These are phyloP conservation scores for Saccostrea echinata DNA, from an alignment of 1,140 invertebrate species.

Conservation along the genomic window DNA sequence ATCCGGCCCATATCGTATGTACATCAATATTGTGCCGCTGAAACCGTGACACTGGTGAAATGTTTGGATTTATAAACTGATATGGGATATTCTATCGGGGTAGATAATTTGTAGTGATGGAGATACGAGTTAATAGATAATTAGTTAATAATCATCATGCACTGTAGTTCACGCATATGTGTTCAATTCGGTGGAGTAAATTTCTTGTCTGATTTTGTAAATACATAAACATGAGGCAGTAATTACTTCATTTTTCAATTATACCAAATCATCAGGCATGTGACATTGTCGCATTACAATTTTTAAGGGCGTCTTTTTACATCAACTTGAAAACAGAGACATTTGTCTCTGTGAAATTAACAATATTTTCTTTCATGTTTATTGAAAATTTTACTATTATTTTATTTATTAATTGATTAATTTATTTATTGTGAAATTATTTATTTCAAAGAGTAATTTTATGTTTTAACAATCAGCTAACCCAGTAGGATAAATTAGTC, in stretches of 20 bases:
- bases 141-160: not conserved
- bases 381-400: too few relatives aligned
- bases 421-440: too few relatives aligned
- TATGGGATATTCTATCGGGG: conserved; percentile 6
- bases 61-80: conserved; percentile 35
- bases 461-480: too few relatives aligned
- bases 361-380: too few relatives aligned
- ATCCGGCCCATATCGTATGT: conserved; percentile 21
- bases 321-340: too few relatives aligned
- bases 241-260: not conserved
- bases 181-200: not conserved
- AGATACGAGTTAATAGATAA: conserved; percentile 15
- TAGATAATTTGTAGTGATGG: conserved; percentile 28
- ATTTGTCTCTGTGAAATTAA: too few relatives aligned
- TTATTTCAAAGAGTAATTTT: too few relatives aligned
- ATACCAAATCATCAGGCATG: not conserved
- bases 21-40: conserved; percentile 12
- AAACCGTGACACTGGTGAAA: conserved; percentile 15
- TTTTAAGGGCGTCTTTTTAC: too few relatives aligned
- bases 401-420: too few relatives aligned
- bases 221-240: not conserved
- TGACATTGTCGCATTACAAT: not conserved
- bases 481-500: too few relatives aligned
- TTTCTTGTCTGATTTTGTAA: not conserved
- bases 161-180: not conserved